These are phyloP conservation scores for Apotomis betuletana DNA, from an alignment of 2,888 invertebrate genomes.

Conservation along the genomic window DNA sequence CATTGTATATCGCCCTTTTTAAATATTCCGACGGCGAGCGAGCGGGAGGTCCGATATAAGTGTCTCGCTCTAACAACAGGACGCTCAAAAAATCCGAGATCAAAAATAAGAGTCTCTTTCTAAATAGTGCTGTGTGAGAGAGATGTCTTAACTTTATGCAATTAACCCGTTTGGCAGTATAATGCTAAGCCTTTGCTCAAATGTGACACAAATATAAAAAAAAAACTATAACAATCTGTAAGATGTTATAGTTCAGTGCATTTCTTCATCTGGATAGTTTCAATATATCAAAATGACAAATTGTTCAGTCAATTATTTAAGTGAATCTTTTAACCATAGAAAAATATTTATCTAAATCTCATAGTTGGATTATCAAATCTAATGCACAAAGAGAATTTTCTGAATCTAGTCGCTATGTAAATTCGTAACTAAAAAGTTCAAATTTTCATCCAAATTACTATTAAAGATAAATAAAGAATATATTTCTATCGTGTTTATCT, in stretches of 20 bases:
- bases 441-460: slow-evolving; percentile 12
- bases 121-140: too few species aligned
- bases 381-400: slow-evolving; percentile 13
- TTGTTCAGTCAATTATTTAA: slow-evolving; percentile 31
- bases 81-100: too few species aligned
- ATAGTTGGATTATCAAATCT: slow-evolving; percentile 6
- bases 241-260: slow-evolving; percentile 19
- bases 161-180: too few species aligned
- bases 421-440: slow-evolving; percentile 27
- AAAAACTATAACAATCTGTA: slow-evolving; percentile 1
- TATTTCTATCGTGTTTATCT: slow-evolving; percentile 42
- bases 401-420: slow-evolving; percentile 16
- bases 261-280: slow-evolving; percentile 12
- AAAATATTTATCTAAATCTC: slow-evolving; percentile 16
- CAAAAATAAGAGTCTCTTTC: too few species aligned
- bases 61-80: too few species aligned
- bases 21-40: too few species aligned
- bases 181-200: slow-evolving; percentile 32
- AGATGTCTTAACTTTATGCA: too few species aligned
- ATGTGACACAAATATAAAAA: slow-evolving; percentile 29
- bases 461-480: slow-evolving; percentile 30
- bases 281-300: slow-evolving; percentile 17
- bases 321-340: not conserved
- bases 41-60: too few species aligned
- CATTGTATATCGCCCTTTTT: too few species aligned